Evolutionary conservation across 2,888 invertebrate species (phyloP), one percentile per base, ranked within the genome.

Genomic region (Trichogramma evanescens): DNA sequence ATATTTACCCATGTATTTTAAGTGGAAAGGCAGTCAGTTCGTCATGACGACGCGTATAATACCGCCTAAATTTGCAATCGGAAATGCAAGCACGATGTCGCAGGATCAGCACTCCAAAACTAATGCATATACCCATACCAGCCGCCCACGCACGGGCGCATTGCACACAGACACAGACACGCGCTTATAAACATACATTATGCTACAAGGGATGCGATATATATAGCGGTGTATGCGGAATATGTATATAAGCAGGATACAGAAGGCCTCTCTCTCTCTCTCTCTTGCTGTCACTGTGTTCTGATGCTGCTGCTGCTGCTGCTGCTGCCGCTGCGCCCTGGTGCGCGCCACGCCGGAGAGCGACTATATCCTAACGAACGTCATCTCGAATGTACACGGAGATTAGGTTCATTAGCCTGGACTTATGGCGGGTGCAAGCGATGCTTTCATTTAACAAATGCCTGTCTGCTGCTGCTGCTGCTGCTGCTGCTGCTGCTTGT

Each of bases 381-480:
- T 48, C 56, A 50, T 57, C 51, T 59, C 48, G 51, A 13, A 54
- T 59, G 8, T 52, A 51, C 42, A 10, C 56, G 45, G 41, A 56
- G 62, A 63, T 63, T 57, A 59, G 54, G 50, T 57, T 63, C 56
- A 50, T 63, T 59, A 56, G 46, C 49, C 13, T 49, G 41, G 49
- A 26, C 26, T 26, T 26, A 26, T 26, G 26, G 26, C 26, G 26
- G 56, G n/a, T 10, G 6, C 8, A 8, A n/a, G 10, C 9, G 41
- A 10, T 48, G 48, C n/a, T 3, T 48, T 48, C 48, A 26, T 26
- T 26, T 26, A 26, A 26, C 26, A 26, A 26, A 26, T 26, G 26
- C 26, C 26, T 26, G 26, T 26, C 26, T 26, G 26, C 26, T 26
- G 26, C 26, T 26, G 26, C 1, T 26, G 26, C 26, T 26, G 26